Evolutionary conservation across 2,888 invertebrate species (phyloP).

Genomic region (Zhuqinia jingwanae): DNA sequence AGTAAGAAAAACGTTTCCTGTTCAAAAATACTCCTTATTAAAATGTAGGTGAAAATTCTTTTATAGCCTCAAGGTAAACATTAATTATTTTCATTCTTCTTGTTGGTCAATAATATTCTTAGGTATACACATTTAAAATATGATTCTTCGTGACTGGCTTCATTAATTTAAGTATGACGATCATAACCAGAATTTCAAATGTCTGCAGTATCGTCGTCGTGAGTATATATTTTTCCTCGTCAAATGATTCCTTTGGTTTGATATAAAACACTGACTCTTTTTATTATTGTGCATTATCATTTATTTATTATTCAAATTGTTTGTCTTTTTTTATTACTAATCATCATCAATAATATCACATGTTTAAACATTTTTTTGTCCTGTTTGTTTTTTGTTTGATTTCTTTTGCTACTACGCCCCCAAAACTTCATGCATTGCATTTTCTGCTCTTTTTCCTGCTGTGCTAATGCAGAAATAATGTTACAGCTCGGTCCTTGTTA

Average conservation of each 20-base stretch:
- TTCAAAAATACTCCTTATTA: conserved; percentile 6
- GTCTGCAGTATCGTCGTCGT: neutral
- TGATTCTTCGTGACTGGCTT: conserved; percentile 50
- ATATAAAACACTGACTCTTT: conserved; percentile 9
- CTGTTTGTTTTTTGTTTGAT: conserved; percentile 51
- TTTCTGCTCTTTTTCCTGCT: conserved; percentile 37
- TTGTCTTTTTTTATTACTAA: conserved; percentile 1
- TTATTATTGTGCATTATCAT: conserved; percentile 27
- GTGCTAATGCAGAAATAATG: conserved; percentile 77
- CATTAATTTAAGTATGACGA: conserved; percentile 22
- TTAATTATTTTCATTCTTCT: conserved; percentile 29
- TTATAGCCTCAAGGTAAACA: conserved; percentile 31
- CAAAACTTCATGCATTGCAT: conserved; percentile 19
- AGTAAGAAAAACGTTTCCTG: conserved; percentile 1
- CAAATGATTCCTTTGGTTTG: neutral
- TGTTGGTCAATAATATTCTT: conserved; percentile 7
- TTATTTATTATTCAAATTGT: neutral
- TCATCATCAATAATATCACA: too few relatives aligned
- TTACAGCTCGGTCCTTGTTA: conserved; percentile 80
- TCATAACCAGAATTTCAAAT: too few relatives aligned
- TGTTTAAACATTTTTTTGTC: conserved; percentile 74
- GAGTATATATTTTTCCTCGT: too few relatives aligned
- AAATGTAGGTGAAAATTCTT: conserved; percentile 8
- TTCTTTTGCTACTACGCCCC: conserved; percentile 24
- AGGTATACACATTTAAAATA: too few relatives aligned